Evolutionary conservation across 64 coral and sea anemone species (phyloP), one percentile per base, ranked within the genome.

Genomic region (Platygyra sinensis): DNA sequence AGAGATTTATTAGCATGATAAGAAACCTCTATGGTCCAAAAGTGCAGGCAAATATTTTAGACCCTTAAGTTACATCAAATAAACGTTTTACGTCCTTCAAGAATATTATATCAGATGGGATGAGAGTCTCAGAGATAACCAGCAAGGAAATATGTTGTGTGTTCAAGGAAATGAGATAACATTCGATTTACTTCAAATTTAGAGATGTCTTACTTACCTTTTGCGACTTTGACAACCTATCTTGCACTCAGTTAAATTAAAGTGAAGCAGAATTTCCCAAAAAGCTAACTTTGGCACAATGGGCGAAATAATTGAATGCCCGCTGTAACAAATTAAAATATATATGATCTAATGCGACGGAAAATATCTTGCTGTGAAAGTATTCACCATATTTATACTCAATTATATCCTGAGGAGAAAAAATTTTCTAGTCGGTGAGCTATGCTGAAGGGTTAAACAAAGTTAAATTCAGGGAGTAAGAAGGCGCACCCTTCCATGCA

Each of bases 341-440:
- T 85, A 72, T 82, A 71, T 46, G 81, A 69, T 36, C 81, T 85
- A 71, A 85, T 85, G 24, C 63, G 32, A 71, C 60, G 39, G 81
- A 85, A 85, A 71, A 71, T 85, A 85, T 85, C 81, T 85, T 85
- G 81, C 81, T 85, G 81, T 72, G 81, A 71, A 71, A 72, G 63
- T 71, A 85, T 85, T 85, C 81, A 72, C 81, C 67, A 50, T 72
- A 85, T 50, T 85, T 85, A 85, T 85, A 60, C 81, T 50, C 63
- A 71, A 50, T 85, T 27, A 85, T 85, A 64, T 85, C 81, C 30
- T 83, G 46, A 50, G 27, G 62, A 22, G 38, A 85, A 72, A 85
- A 11, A 32, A 63, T 64, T n/a, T 20, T 72, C 62, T 54, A 51
- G 15, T 63, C 62, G 62, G 62, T 5, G 10, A 24, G 22, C 28